Evolutionary conservation across 2,888 invertebrate species (phyloP).

Genomic region (Acanthopleura granulata): DNA sequence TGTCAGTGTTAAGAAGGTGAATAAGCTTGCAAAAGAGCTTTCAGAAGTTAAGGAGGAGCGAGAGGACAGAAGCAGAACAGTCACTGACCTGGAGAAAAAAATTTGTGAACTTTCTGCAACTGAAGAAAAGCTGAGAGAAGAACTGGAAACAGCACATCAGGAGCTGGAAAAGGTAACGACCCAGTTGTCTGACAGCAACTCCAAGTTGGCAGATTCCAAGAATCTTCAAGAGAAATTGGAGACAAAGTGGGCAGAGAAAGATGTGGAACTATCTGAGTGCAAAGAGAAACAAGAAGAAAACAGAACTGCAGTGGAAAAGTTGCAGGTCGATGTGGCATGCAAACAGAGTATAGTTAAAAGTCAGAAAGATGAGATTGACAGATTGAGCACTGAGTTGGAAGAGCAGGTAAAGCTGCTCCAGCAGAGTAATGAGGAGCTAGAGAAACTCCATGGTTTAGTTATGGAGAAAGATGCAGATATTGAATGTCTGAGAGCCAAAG

Average conservation of each 20-base stretch:
- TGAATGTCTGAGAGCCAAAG: constrained; percentile 12
- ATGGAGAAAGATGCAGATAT: constrained; percentile 5
- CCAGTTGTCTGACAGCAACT: too few species aligned
- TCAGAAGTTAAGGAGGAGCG: neutral
- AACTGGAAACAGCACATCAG: constrained; percentile 13
- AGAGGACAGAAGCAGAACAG: neutral
- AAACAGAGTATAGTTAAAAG: constrained; percentile 1
- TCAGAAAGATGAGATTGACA: constrained; percentile 15
- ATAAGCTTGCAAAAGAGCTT: neutral
- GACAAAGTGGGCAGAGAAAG: neutral
- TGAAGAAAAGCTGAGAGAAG: constrained; percentile 12
- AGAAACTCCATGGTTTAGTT: constrained; percentile 15
- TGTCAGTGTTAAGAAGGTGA: too few species aligned
- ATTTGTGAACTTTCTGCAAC: constrained; percentile 13
- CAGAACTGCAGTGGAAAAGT: constrained; percentile 16
- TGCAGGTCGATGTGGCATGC: constrained; percentile 17
- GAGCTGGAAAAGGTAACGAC: neutral
- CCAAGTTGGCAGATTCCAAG: too few species aligned
- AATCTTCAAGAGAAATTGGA: neutral
- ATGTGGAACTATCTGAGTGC: neutral
- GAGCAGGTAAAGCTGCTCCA: neutral
- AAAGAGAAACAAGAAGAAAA: constrained; percentile 18
- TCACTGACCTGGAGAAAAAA: constrained; percentile 17
- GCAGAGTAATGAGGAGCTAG: constrained; percentile 3
- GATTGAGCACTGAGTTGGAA: neutral